Percentiles rank a stretch among this genome's conserved stretches.
Conservation (phyloP, 2,113 vertebrate genomes). For the Australoheros scitulus region DNA sequence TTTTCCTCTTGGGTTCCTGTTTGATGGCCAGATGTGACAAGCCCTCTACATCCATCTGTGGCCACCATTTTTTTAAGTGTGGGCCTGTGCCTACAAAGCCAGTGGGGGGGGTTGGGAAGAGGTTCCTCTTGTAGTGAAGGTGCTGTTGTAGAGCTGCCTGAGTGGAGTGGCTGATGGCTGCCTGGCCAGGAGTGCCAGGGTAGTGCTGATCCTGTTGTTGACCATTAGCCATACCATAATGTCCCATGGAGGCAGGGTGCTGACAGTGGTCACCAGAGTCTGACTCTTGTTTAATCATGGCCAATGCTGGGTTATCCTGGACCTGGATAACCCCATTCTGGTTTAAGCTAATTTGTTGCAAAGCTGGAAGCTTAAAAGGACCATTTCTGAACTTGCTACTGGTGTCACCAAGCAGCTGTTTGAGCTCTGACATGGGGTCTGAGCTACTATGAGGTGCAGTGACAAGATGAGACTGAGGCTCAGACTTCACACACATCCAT, state of each 20-base stretch:
- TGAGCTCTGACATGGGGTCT: conserved; percentile 94
- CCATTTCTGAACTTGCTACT: conserved; percentile 84
- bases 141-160: conserved; percentile 96
- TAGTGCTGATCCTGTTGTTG: conserved; percentile 75
- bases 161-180: conserved; percentile 86
- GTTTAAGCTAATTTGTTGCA: conserved; percentile 68
- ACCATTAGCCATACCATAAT: conserved; percentile 75
- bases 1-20: conserved; percentile 89
- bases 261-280: conserved; percentile 75
- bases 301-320: conserved; percentile 52
- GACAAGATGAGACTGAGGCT: conserved; percentile 69
- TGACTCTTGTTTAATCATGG: conserved; percentile 79
- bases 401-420: conserved; percentile 88
- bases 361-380: conserved; percentile 85
- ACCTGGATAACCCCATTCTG: conserved; percentile 68
- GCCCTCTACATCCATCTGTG: conserved; percentile 74
- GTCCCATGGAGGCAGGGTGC: conserved; percentile 66
- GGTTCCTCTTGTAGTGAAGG: conserved; percentile 94
- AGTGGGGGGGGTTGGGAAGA: conserved; percentile 84
- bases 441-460: conserved; percentile 68
- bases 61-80: conserved; percentile 86
- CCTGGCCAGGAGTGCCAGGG: conserved; percentile 69
- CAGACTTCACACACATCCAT: conserved; percentile 77
- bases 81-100: conserved; percentile 55
- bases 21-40: conserved; percentile 77